Evolutionary conservation across 2,888 invertebrate genomes (phyloP).

Genomic region (Cantharis flavilabris): DNA sequence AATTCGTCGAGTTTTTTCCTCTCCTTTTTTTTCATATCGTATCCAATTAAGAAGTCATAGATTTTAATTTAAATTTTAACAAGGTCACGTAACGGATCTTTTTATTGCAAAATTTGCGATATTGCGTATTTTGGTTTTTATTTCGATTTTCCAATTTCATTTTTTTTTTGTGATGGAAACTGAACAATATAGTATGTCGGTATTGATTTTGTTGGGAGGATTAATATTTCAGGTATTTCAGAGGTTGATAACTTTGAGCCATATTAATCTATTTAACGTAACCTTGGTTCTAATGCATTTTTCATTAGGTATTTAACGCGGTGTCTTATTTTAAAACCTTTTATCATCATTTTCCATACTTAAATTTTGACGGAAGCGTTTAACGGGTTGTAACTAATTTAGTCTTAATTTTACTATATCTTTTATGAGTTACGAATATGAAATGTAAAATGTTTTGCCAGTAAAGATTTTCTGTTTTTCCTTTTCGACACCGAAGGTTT

Average conservation of each 20-base stretch:
- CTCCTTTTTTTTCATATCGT: background rate
- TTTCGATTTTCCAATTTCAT: background rate
- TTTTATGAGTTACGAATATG: background rate
- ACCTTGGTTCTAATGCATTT: background rate
- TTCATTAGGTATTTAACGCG: background rate
- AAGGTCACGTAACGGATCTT: background rate
- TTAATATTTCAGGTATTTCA: background rate
- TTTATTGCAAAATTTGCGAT: background rate
- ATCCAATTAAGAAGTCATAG: background rate
- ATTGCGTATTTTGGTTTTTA: background rate
- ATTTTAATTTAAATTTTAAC: background rate
- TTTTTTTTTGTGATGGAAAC: background rate
- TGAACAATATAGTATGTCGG: background rate
- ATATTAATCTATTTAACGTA: background rate
- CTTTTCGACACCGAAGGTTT: background rate
- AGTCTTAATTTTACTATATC: background rate
- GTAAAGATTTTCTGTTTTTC: background rate
- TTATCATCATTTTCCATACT: background rate
- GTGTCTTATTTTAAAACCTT: background rate
- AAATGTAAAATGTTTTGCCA: background rate
- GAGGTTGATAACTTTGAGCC: background rate
- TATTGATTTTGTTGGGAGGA: background rate
- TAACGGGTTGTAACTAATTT: conserved; percentile 1
- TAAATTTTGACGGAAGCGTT: conserved; percentile 1
- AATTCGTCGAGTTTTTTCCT: background rate